A percentile compares a stretch with the other conserved stretches of the same genome.
phyloP scores from a whole-genome alignment of 2,888 invertebrate species.

The Athalia rosae region DNA sequence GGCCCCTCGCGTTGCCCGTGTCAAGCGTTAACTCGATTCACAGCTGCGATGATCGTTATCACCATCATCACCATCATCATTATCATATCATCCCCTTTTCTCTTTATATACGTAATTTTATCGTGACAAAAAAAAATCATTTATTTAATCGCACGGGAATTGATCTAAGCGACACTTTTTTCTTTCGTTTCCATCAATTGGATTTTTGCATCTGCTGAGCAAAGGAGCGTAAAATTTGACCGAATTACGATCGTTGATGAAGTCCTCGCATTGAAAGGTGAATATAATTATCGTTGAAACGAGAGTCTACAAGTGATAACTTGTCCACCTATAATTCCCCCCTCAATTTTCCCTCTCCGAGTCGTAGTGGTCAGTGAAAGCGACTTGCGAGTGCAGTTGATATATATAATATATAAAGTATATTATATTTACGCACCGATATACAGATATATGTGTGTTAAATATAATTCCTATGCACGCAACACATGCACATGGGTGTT shows the following conservation, averaged over 20 bases:
- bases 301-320: neutral
- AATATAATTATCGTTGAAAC: neutral
- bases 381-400: constrained; percentile 3
- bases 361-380: constrained; percentile 40
- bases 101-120: no score
- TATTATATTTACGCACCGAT: neutral
- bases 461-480: neutral
- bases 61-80: neutral
- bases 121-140: no score
- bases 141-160: no score
- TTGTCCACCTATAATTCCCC: constrained; percentile 19
- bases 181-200: no score
- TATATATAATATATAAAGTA: neutral
- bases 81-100: no score
- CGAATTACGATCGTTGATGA: neutral
- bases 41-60: neutral
- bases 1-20: constrained; percentile 6
- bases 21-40: neutral
- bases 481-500: neutral
- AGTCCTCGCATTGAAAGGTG: neutral
- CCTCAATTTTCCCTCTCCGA: constrained; percentile 12
- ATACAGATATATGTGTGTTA: neutral
- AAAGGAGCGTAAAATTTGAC: no score
- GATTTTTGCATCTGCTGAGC: no score
- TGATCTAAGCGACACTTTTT: no score